Base-by-base conservation (phyloP, 2,888 invertebrate species). In the Pseudoips prasinana region DNA sequence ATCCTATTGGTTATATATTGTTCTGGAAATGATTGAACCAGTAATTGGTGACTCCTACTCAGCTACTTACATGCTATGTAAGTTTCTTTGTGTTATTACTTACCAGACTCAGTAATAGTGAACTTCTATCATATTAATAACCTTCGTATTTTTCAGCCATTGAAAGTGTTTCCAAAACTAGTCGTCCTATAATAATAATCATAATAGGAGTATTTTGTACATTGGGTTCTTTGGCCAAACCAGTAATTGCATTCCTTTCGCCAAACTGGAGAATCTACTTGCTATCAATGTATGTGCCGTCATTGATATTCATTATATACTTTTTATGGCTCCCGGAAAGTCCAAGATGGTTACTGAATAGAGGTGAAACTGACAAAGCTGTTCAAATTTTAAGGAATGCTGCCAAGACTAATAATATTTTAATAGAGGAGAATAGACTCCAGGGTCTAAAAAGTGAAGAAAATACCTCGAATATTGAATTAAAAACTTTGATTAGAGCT, bases 291-390 rank as follows among this genome's bases (percentile, higher is more conserved):
- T 95, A 94, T 55, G 75, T 89, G 0, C 95, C 95, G 0, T 90
- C 92, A 0, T 61, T 94, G 7, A 58, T 94, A 0, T 89, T 92
- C 34, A 62, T 95, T 19, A 64, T 90, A 1, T 92, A 93, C 58
- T 89, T 91, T 37, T 92, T 92, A 88, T 58, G 92, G 9, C 73
- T 93, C 35, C 93, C 94, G 4, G 94, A 94, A 72, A 94, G 93
- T 25, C 85, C 92, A 3, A 85, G 95, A 54, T 95, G 95, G 95
- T 78, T 94, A 8, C 64, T 94, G 8, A 92, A 92, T 20, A 92
- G 92, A 62, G 91, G 92, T n/a, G 88, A 90, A 49, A 89, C 90
- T 41, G 87, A 91, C 2, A 89, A 92, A 53, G 94, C 93, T 0
- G 89, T 90, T 37, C 66, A 67, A 8, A 90, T 93, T 7, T 72